Percentiles rank a stretch among this genome's conserved stretches.
Evolutionary conservation across 2,888 invertebrate species (phyloP).

Genomic region (Orchesellides sinensis): DNA sequence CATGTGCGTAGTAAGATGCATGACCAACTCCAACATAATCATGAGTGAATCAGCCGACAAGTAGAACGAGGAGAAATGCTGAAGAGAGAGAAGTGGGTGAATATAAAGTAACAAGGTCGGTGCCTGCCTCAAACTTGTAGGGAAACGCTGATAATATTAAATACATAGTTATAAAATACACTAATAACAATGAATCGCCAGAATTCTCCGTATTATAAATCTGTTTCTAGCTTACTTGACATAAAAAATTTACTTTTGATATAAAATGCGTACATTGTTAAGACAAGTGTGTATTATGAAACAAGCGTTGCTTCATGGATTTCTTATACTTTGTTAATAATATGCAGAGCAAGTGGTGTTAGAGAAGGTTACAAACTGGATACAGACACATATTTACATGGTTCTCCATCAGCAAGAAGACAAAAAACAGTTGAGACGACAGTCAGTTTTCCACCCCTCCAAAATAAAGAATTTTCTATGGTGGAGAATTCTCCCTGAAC

Average conservation of each 20-base stretch:
- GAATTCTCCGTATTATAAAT: too few species aligned
- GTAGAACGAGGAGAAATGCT: conserved; percentile 17
- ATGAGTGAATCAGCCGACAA: conserved; percentile 32
- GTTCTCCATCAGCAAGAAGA: too few species aligned
- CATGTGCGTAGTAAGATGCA: conserved; percentile 52
- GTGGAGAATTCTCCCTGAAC: not conserved
- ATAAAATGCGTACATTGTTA: conserved; percentile 17
- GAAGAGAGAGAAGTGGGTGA: conserved; percentile 57
- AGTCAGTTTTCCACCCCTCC: not conserved
- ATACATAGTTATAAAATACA: too few species aligned
- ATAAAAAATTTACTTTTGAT: conserved; percentile 7
- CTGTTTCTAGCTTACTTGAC: conserved; percentile 20
- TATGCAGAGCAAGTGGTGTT: too few species aligned
- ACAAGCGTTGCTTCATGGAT: too few species aligned
- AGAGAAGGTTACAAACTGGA: too few species aligned
- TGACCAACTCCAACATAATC: conserved; percentile 57
- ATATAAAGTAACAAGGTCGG: conserved; percentile 57
- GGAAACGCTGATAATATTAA: conserved; percentile 17
- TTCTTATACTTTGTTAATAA: too few species aligned
- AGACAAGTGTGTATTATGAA: too few species aligned
- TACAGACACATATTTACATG: too few species aligned
- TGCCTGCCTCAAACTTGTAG: conserved; percentile 4
- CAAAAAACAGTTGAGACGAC: too few species aligned
- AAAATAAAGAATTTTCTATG: not conserved
- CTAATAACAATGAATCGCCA: conserved; percentile 5